Percentiles rank a stretch among this genome's conserved stretches.
phyloP scores from a whole-genome alignment of 2,113 vertebrate genomes.

The Sander lucioperca region DNA sequence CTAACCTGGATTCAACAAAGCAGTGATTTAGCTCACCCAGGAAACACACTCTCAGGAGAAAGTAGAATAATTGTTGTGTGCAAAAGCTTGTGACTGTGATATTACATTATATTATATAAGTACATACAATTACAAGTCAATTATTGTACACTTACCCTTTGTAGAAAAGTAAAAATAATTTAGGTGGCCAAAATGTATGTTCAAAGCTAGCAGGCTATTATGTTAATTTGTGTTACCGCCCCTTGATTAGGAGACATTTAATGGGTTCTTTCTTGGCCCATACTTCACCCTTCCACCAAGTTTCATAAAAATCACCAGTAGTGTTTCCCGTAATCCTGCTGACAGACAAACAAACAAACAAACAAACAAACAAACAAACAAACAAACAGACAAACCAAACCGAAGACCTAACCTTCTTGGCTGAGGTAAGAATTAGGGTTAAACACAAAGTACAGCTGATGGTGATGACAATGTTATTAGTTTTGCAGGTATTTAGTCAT shows the following conservation, averaged over 20 bases:
- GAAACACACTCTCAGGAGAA: conserved; percentile 9
- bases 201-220: not conserved
- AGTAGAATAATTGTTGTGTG: not conserved
- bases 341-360: no score
- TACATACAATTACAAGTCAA: not conserved
- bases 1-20: conserved; percentile 47
- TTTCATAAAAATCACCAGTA: no score
- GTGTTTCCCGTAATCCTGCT: no score
- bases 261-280: no score
- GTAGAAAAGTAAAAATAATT: not conserved
- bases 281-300: no score
- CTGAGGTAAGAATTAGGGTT: no score
- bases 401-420: no score
- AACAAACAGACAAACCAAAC: no score
- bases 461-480: not conserved
- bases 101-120: not conserved
- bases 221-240: no score
- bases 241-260: no score
- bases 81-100: not conserved
- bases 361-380: no score
- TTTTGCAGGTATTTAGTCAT: not conserved
- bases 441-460: no score
- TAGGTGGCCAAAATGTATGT: not conserved
- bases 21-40: conserved; percentile 40
- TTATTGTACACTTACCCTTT: not conserved